Base-by-base conservation (phyloP, 1,140 invertebrate species). In the Acromyrmex echinatior region DNA sequence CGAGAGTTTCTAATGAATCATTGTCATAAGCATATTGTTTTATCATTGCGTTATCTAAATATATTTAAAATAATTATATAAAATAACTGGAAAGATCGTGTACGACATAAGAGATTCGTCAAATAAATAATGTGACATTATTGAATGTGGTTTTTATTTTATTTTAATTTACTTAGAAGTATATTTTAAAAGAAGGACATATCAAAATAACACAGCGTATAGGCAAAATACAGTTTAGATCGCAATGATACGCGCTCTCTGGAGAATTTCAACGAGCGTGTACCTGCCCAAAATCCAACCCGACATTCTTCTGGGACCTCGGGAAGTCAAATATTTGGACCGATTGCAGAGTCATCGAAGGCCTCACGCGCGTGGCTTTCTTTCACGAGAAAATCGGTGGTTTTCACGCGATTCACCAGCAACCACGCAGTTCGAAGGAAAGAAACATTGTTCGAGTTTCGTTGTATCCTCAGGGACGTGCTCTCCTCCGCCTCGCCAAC, bases 401-500 rank as follows among this genome's bases (percentile, higher is more conserved):
- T 92, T 93, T 94, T 91, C 89, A 86, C 87, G 92, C 86, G 90
- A 91, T 92, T 92, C 90, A 86, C 88, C 21, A 45, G 60, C 78
- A 80, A 91, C 82, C 87, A 92, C 70, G 85, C 80, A 74, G 53
- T 21, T 49, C 35, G 88, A 92, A 92, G 88, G 91, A 93, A 92
- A 93, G 92, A 92, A 93, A 94, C 93, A 94, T 94, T 94, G 93
- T 94, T 92, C 92, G 92, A 94, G 91, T 91, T 91, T 76, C 91
- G 89, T 39, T 73, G 86, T 86, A 81, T 92, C 95, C 94, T 94
- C 73, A 92, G 95, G 94, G 94, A 95, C 93, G 88, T 84, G 90
- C 90, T 92, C 93, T 94, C 93, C 92, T 92, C 92, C 94, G 94
- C 92, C 93, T 94, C 94, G 94, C 95, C 95, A 95, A 95, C 95